These are phyloP conservation scores for Nymphalis polychloros DNA, from an alignment of 2,888 invertebrate genomes.

Conservation along the genomic window DNA sequence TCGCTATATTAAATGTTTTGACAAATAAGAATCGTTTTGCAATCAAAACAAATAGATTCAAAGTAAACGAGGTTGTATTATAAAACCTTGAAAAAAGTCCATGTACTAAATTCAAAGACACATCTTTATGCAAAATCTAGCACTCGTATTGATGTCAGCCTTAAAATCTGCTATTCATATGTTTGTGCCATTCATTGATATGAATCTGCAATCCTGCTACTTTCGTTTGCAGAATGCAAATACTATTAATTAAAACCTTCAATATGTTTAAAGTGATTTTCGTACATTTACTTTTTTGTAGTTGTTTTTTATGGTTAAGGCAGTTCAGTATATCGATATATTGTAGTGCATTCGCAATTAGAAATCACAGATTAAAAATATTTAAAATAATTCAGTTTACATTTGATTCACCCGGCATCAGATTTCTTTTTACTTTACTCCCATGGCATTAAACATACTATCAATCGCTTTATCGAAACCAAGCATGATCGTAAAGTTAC, in stretches of 20 bases:
- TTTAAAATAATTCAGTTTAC: background rate
- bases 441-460: conserved; percentile 23
- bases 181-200: background rate
- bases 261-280: background rate
- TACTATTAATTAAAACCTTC: background rate
- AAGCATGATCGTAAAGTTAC: conserved; percentile 32
- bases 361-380: background rate
- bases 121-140: conserved; percentile 8
- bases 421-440: conserved; percentile 17
- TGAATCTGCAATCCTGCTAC: background rate
- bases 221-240: too few species aligned
- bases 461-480: conserved; percentile 34
- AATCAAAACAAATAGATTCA: conserved; percentile 6
- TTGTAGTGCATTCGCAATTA: too few species aligned
- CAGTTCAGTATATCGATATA: too few species aligned
- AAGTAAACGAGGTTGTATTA: background rate
- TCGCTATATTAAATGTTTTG: too few species aligned
- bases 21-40: background rate
- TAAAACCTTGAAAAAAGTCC: conserved; percentile 8
- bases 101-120: conserved; percentile 4
- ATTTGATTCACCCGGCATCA: background rate
- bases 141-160: conserved; percentile 1
- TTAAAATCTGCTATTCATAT: background rate
- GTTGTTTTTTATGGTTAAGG: background rate
- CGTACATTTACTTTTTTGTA: background rate